Percentiles rank a stretch among this genome's conserved stretches.
Conservation (phyloP, 2,888 invertebrate genomes). For the Drosophila meridionalis region DNA sequence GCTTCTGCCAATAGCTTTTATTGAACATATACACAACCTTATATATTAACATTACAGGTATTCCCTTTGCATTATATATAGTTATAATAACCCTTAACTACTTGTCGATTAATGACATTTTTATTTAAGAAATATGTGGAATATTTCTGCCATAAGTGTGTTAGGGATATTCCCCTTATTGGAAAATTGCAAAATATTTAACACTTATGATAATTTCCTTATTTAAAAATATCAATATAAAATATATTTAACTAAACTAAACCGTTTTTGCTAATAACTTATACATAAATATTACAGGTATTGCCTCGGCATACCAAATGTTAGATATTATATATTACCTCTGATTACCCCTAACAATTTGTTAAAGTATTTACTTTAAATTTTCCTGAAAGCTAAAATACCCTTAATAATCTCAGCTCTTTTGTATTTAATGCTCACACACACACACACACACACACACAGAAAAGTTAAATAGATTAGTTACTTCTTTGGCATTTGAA, state of each 20-base stretch:
- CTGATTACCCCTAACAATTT: background rate
- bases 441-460: background rate
- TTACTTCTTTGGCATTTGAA: constrained; percentile 12
- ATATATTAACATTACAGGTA: background rate
- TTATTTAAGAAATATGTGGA: too few relatives aligned
- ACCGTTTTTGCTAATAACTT: background rate
- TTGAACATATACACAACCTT: background rate
- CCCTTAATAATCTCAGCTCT: background rate
- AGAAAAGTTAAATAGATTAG: constrained; percentile 24
- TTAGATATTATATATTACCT: too few relatives aligned
- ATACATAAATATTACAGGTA: background rate
- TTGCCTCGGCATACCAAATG: background rate
- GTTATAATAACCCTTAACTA: too few relatives aligned
- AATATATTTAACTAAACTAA: too few relatives aligned
- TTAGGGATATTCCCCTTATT: too few relatives aligned
- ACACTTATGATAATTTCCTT: too few relatives aligned
- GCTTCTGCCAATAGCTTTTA: background rate
- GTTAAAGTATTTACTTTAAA: background rate
- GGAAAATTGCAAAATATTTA: too few relatives aligned
- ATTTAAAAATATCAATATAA: too few relatives aligned
- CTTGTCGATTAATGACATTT: too few relatives aligned
- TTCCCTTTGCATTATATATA: background rate
- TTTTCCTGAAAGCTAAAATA: background rate
- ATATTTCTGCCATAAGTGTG: too few relatives aligned
- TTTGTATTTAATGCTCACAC: constrained; percentile 3